Evolutionary conservation across 2,888 invertebrate species (phyloP).

Genomic region (Bombylius discolor): DNA sequence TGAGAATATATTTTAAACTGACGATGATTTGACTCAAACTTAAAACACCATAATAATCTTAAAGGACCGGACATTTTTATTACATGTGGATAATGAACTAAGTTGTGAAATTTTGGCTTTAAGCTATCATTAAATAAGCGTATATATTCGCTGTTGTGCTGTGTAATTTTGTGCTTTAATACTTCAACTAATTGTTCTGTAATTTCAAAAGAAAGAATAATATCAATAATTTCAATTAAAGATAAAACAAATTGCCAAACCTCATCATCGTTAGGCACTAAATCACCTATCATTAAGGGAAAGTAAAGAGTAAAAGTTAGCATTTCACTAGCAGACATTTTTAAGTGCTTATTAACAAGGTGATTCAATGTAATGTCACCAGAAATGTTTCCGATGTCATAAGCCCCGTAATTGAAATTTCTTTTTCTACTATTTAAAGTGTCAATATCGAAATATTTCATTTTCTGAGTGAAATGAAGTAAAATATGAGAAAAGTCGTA

Average conservation of each 20-base stretch:
- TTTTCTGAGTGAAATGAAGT: neutral
- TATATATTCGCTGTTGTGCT: constrained; percentile 2
- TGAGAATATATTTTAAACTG: constrained; percentile 9
- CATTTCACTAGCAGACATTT: constrained; percentile 13
- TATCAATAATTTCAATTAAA: constrained; percentile 10
- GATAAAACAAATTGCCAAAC: constrained; percentile 12
- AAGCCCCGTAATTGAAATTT: constrained; percentile 2
- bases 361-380: constrained; percentile 4
- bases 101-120: constrained; percentile 12
- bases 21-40: constrained; percentile 12
- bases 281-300: constrained; percentile 14
- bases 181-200: neutral
- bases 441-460: neutral
- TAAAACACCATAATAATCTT: constrained; percentile 10
- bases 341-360: constrained; percentile 7
- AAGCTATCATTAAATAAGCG: constrained; percentile 8
- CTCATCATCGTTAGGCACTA: constrained; percentile 10
- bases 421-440: constrained; percentile 3
- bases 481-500: too few relatives aligned
- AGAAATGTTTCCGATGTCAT: constrained; percentile 2
- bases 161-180: constrained; percentile 7
- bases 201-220: constrained; percentile 8
- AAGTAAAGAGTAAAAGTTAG: constrained; percentile 10
- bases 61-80: constrained; percentile 11
- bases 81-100: constrained; percentile 10